phyloP scores from a whole-genome alignment of 2,888 invertebrate species.

The Lasioglossum calceatum region DNA sequence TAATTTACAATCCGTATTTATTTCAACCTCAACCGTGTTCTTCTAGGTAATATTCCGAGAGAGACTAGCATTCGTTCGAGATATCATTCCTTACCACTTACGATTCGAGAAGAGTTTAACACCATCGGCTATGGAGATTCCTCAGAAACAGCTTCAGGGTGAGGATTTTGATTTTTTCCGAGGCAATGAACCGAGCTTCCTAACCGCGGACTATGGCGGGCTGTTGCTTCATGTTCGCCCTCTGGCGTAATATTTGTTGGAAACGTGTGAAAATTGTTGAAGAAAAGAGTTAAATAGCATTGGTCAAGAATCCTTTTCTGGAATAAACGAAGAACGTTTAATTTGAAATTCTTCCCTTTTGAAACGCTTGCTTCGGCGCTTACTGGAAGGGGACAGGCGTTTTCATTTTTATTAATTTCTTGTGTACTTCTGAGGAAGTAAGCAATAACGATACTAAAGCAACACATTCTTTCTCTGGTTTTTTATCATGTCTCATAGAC shows the following conservation, averaged over 20 bases:
- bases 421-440: too few relatives aligned
- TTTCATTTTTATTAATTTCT: too few relatives aligned
- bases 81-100: neutral
- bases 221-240: neutral
- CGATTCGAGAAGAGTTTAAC: neutral
- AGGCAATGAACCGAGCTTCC: neutral
- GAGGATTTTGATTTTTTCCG: neutral
- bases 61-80: neutral
- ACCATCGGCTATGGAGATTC: neutral
- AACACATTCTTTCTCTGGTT: too few relatives aligned
- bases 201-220: neutral
- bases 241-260: neutral
- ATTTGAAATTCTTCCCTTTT: too few relatives aligned
- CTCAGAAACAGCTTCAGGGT: neutral
- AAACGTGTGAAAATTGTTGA: neutral
- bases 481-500: too few relatives aligned
- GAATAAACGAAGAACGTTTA: too few relatives aligned
- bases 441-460: too few relatives aligned
- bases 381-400: too few relatives aligned
- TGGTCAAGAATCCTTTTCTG: too few relatives aligned
- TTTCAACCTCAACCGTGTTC: neutral
- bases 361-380: too few relatives aligned
- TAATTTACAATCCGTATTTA: constrained; percentile 9
- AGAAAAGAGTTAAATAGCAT: too few relatives aligned
- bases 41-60: neutral